Evolutionary conservation across 2,888 invertebrate species (phyloP).

Genomic region (Kryphioiulus occultus): DNA sequence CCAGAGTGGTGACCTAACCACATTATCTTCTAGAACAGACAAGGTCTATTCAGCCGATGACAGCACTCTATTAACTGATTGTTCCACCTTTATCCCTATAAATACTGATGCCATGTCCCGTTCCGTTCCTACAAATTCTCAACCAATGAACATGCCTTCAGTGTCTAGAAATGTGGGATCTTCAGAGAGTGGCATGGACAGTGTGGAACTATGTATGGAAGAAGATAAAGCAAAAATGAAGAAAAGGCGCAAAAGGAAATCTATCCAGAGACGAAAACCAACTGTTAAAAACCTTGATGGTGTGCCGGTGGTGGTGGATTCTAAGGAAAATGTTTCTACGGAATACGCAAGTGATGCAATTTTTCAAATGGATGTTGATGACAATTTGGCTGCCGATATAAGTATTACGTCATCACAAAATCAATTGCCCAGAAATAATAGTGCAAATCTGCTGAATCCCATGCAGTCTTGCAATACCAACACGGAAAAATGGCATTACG

Average conservation of each 20-base stretch:
- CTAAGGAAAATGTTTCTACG: conserved; percentile 3
- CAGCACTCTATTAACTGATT: neutral
- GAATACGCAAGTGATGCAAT: conserved; percentile 55
- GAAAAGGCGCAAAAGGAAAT: conserved; percentile 58
- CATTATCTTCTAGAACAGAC: neutral
- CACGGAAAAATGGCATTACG: conserved; percentile 47
- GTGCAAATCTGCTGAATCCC: neutral
- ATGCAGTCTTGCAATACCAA: neutral
- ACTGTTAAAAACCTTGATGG: neutral
- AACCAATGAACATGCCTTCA: neutral
- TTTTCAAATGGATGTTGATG: conserved; percentile 56
- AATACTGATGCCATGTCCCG: neutral
- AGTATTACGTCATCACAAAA: neutral
- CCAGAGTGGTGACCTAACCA: neutral
- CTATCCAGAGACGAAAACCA: conserved; percentile 51
- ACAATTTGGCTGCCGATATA: conserved; percentile 52
- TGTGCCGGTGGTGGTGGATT: conserved; percentile 6
- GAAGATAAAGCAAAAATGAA: conserved; percentile 56
- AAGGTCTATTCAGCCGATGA: neutral
- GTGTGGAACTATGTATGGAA: neutral
- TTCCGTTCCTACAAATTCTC: conserved; percentile 17
- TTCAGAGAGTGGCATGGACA: conserved; percentile 16
- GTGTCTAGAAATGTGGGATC: neutral
- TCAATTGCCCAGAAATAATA: neutral
- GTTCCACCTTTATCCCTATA: neutral